Base-by-base conservation (phyloP, 2,797 vertebrate genomes). In the Enteromius mattozi region DNA sequence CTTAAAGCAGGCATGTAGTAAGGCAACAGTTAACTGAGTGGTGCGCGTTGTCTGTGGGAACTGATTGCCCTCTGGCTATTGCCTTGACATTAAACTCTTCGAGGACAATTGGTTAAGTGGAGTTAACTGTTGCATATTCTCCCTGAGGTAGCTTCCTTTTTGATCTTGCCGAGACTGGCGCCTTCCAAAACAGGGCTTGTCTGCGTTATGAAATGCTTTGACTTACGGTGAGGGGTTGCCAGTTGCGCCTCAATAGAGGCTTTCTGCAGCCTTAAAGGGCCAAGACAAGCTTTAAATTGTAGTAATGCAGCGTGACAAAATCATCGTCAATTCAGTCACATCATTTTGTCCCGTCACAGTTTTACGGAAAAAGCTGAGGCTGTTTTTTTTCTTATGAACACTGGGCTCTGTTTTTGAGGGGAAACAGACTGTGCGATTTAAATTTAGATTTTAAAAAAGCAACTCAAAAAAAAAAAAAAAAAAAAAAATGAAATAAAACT, bases 91-190 rank as follows among this genome's bases (percentile, higher is more conserved):
- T 89, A 88, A 90, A 90, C 87, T 90, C 88, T 85, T 88, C 83
- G 80, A 91, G 94, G 94, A 95, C 95, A 95, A 94, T 95, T 93
- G 94, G 91, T 94, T 94, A 94, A 94, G 95, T 92, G 89, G 89
- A 94, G 94, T 95, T 95, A 94, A 95, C 94, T 89, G 92, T 94
- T 94, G 90, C 90, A 85, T 87, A 93, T 93, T 94, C 90, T 95
- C 94, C 95, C 95, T 45, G 93, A 96, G 94, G 95, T 96, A 92
- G 91, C 93, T 92, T 91, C 92, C 92, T 88, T 93, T 96, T 96
- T 96, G 96, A 96, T 96, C 93, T 92, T 91, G 92, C 94, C 94
- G 95, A 89, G 94, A 90, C 95, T 96, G 96, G 96, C 96, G 96
- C 96, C 96, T 92, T 89, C 86, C 91, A 89, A 88, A 91, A 90